These are phyloP conservation scores for Metopolophium dirhodum DNA, from an alignment of 1,140 invertebrate species.

Conservation along the genomic window DNA sequence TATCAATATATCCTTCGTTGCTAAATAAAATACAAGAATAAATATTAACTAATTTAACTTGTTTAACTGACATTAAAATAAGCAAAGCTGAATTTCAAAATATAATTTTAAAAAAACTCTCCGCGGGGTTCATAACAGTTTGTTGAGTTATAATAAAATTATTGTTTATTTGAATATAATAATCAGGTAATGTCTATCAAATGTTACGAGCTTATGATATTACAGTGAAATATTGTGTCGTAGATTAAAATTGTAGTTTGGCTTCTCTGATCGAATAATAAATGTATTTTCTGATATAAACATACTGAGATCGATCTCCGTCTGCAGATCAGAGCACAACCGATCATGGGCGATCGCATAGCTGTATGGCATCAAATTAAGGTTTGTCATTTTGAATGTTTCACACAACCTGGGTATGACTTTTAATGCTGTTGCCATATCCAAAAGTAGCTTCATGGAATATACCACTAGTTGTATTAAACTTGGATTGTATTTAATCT, in stretches of 20 bases:
- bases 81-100: too few relatives aligned
- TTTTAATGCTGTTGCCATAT: not conserved
- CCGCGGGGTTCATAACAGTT: too few relatives aligned
- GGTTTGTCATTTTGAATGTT: not conserved
- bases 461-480: not conserved
- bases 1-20: not conserved
- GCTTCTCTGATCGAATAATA: not conserved
- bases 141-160: too few relatives aligned
- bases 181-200: too few relatives aligned
- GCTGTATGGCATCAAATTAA: not conserved
- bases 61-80: not conserved
- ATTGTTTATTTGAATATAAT: too few relatives aligned
- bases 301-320: not conserved
- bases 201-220: not conserved
- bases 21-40: not conserved
- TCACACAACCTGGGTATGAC: conserved; percentile 18
- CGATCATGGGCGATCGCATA: not conserved
- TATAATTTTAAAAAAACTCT: too few relatives aligned
- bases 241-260: not conserved
- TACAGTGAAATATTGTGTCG: not conserved
- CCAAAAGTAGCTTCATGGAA: conserved; percentile 65
- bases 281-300: not conserved
- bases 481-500: conserved; percentile 8
- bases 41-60: not conserved
- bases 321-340: not conserved